Evolutionary conservation across 2,113 vertebrate genomes (phyloP).

Genomic region (Pituophis catenifer): DNA sequence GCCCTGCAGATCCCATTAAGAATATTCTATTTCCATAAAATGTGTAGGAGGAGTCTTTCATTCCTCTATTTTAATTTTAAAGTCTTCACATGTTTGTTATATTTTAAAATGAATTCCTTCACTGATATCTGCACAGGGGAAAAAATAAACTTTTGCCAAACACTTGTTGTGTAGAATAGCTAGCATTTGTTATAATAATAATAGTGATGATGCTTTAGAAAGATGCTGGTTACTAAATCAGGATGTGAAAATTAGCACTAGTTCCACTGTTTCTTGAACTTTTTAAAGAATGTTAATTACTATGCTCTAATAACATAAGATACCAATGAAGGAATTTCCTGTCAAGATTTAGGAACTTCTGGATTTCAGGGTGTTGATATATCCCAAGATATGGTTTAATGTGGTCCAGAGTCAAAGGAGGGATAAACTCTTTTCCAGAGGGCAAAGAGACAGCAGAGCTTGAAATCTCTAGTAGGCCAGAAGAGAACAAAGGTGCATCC

Average conservation of each 20-base stretch:
- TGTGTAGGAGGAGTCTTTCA: neutral
- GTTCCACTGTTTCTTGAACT: neutral
- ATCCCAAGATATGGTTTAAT: neutral
- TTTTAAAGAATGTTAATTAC: neutral
- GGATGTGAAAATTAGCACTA: neutral
- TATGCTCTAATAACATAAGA: neutral
- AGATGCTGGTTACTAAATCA: neutral
- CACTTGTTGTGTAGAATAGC: neutral
- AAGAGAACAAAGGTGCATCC: neutral
- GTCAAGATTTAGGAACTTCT: neutral
- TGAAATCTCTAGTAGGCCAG: neutral
- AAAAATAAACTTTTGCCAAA: neutral
- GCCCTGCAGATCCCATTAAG: neutral
- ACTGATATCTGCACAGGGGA: neutral
- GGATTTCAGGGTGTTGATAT: neutral
- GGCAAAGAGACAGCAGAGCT: neutral
- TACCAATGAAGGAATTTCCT: neutral
- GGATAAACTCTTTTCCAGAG: neutral
- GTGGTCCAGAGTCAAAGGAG: neutral
- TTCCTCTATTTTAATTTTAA: neutral
- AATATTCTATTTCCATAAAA: neutral
- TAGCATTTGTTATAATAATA: neutral
- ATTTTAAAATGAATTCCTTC: conserved; percentile 8
- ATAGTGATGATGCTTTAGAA: neutral
- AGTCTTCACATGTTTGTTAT: neutral